Evolutionary conservation across 2,797 vertebrate genomes (phyloP).

Genomic region (Acipenser transmontanus): DNA sequence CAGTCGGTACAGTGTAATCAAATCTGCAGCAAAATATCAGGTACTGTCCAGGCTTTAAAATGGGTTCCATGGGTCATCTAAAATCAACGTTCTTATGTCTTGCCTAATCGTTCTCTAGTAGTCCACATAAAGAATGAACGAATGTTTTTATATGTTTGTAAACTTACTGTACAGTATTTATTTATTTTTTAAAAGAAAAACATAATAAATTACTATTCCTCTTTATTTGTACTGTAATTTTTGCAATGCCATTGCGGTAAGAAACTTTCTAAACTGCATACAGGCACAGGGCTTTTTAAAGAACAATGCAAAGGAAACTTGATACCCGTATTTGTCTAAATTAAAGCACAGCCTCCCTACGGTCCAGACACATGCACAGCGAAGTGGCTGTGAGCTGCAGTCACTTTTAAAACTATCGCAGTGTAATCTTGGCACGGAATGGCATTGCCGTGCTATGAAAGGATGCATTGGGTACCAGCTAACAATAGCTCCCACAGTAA

Average conservation of each 20-base stretch:
- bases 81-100: neutral
- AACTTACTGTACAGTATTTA: no score
- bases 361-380: neutral
- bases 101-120: neutral
- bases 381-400: neutral
- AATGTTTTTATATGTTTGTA: no score
- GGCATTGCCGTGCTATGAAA: constrained; percentile 62
- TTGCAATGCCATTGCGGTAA: no score
- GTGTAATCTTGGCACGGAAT: constrained; percentile 38
- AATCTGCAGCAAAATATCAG: neutral
- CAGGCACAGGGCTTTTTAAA: no score
- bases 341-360: neutral
- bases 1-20: neutral
- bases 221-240: no score
- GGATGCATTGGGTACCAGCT: constrained; percentile 62
- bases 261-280: no score
- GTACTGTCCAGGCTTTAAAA: neutral
- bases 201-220: no score
- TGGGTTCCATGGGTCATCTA: neutral
- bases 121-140: no score
- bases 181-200: no score
- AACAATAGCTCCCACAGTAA: constrained; percentile 57
- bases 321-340: no score
- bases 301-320: no score
- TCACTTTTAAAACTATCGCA: constrained; percentile 14